A percentile compares a stretch with the other conserved stretches of the same genome.
phyloP scores from a whole-genome alignment of 2,888 invertebrate species.

The Lypha dubia region DNA sequence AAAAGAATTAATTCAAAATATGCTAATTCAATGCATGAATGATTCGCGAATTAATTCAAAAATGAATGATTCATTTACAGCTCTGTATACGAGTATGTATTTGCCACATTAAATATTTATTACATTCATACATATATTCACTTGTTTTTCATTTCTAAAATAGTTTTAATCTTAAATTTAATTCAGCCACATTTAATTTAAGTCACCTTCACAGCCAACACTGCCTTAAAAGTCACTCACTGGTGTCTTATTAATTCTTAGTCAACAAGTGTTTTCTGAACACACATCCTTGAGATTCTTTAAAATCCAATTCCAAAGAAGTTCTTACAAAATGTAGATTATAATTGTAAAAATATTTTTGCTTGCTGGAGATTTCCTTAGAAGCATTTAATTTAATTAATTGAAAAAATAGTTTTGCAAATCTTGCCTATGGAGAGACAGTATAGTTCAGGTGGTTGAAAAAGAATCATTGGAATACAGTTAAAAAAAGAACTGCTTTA shows the following conservation, averaged over 20 bases:
- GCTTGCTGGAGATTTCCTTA: conserved; percentile 12
- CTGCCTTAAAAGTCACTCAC: conserved; percentile 4
- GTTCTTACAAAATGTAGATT: conserved; percentile 43
- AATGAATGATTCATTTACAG: too few species aligned
- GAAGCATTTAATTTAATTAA: conserved; percentile 49
- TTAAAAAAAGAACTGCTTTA: conserved; percentile 54
- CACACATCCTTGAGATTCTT: conserved; percentile 36
- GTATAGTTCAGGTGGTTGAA: not conserved
- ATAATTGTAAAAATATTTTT: conserved; percentile 51
- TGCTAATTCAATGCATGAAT: too few species aligned
- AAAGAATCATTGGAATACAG: conserved; percentile 47
- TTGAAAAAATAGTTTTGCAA: conserved; percentile 25
- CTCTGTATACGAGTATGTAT: too few species aligned
- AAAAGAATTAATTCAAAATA: too few species aligned
- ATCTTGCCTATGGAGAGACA: conserved; percentile 35
- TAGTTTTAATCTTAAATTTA: not conserved
- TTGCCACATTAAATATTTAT: too few species aligned
- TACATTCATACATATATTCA: too few species aligned
- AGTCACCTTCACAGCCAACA: not conserved
- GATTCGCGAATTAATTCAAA: too few species aligned
- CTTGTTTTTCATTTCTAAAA: too few species aligned
- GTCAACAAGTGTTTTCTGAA: conserved; percentile 41
- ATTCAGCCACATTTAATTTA: not conserved
- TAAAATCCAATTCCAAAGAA: conserved; percentile 43
- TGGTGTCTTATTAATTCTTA: conserved; percentile 5